Percentiles rank a stretch among this genome's conserved stretches.
Evolutionary conservation across 2,797 vertebrate species (phyloP).

Genomic region (Acomys russatus): DNA sequence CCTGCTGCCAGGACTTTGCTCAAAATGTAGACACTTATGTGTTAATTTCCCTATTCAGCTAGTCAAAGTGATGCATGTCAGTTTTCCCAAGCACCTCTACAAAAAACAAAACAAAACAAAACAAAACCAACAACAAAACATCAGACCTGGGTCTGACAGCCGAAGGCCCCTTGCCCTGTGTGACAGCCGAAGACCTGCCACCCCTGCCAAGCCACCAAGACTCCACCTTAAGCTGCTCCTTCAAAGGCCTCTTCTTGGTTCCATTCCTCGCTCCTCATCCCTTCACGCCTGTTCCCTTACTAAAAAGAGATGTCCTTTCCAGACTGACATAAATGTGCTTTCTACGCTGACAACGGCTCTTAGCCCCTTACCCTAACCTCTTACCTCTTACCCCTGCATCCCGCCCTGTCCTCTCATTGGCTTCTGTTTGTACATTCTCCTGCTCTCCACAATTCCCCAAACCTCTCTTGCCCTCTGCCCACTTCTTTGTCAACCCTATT

Average conservation of each 20-base stretch:
- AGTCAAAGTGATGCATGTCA: background rate
- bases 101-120: too few relatives aligned
- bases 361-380: background rate
- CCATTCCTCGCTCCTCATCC: background rate
- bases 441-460: background rate
- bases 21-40: background rate
- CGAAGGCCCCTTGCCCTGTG: background rate
- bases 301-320: background rate
- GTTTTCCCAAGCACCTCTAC: background rate
- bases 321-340: background rate
- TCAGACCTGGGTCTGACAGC: background rate
- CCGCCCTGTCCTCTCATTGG: background rate
- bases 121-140: background rate
- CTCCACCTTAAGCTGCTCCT: background rate
- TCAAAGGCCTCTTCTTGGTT: background rate
- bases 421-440: background rate
- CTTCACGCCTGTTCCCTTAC: background rate
- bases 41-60: background rate
- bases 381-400: background rate
- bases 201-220: background rate
- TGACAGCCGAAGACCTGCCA: background rate
- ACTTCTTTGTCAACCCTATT: background rate
- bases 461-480: background rate
- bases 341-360: background rate
- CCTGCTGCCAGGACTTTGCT: background rate